These are phyloP conservation scores for Gracilinanus agilis DNA, from an alignment of 2,113 vertebrate species.

Conservation along the genomic window DNA sequence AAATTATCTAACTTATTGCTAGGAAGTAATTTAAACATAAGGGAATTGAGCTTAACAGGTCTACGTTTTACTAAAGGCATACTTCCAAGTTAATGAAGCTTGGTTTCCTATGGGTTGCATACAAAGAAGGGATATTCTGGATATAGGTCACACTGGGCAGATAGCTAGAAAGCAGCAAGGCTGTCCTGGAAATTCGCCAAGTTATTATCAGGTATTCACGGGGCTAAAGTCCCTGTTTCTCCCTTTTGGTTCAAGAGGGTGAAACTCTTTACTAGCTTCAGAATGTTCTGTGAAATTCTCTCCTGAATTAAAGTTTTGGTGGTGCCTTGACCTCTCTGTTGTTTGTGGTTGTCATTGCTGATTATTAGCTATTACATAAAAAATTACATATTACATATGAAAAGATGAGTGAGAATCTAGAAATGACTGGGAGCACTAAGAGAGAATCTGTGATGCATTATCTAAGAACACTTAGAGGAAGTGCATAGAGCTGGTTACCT, in stretches of 20 bases:
- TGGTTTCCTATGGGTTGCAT: neutral
- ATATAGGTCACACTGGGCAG: neutral
- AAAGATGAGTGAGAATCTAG: neutral
- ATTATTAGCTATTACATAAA: neutral
- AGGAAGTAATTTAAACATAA: neutral
- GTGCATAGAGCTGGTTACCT: neutral
- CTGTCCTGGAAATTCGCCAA: neutral
- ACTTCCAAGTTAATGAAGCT: constrained; percentile 4
- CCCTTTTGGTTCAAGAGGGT: neutral
- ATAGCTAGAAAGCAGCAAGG: neutral
- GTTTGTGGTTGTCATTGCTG: neutral
- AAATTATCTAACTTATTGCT: neutral
- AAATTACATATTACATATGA: neutral
- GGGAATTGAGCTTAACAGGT: neutral
- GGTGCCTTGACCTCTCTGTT: neutral
- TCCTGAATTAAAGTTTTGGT: neutral
- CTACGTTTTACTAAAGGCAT: neutral
- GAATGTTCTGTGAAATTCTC: neutral
- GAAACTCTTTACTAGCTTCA: neutral
- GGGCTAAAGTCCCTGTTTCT: neutral
- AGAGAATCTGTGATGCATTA: neutral
- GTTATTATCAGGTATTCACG: neutral
- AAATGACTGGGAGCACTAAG: neutral
- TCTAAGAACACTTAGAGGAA: neutral
- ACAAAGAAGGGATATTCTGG: neutral